Evolutionary conservation across 2,113 vertebrate species (phyloP).

Genomic region (Pithys albifrons): DNA sequence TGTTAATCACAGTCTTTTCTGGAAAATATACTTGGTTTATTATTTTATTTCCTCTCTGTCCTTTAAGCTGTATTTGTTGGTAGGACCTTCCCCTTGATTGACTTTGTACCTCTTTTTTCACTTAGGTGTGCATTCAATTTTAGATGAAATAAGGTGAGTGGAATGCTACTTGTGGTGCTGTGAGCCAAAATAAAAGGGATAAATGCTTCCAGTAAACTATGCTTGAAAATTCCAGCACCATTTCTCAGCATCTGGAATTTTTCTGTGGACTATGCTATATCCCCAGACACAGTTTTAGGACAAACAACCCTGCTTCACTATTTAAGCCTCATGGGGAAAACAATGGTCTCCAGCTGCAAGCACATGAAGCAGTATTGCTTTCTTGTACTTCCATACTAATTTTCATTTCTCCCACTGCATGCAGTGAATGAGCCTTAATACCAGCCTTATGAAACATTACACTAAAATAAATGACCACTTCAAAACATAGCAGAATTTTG

Average conservation of each 20-base stretch:
- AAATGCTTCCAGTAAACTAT: neutral
- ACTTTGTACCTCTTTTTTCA: neutral
- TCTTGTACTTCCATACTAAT: neutral
- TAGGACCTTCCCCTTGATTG: neutral
- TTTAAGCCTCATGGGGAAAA: neutral
- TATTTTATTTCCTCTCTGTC: neutral
- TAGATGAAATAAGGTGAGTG: neutral
- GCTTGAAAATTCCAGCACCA: neutral
- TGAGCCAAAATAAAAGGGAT: neutral
- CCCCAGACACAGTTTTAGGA: neutral
- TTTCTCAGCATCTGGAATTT: neutral
- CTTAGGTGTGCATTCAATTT: neutral
- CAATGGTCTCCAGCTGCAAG: neutral
- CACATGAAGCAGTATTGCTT: neutral
- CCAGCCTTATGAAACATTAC: neutral
- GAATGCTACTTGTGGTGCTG: neutral
- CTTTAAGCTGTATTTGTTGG: neutral
- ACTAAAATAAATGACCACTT: neutral
- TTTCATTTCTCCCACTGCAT: neutral
- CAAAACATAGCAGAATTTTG: neutral
- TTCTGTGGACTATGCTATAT: neutral
- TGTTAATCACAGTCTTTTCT: neutral
- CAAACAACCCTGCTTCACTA: neutral
- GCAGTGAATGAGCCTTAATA: neutral
- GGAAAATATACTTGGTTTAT: neutral